phyloP scores from a whole-genome alignment of 1,140 invertebrate species.

The Eriocheir sinensis region DNA sequence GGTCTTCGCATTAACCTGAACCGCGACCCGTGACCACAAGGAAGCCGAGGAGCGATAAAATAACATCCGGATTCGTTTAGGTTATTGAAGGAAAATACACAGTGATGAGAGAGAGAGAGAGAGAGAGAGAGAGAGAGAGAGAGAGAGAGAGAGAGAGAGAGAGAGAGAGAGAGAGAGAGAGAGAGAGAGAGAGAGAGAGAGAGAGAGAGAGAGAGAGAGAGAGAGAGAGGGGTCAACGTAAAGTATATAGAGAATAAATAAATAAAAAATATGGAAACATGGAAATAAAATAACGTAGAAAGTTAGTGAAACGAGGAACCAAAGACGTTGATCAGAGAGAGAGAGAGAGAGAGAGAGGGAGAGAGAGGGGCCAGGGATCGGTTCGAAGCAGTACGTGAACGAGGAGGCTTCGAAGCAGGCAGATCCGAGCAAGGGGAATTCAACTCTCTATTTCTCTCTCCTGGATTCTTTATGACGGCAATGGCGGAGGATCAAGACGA shows the following conservation, averaged over 20 bases:
- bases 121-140: neutral
- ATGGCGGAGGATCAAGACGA: neutral
- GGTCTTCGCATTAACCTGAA: neutral
- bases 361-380: too few species aligned
- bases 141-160: neutral
- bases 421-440: neutral
- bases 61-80: neutral
- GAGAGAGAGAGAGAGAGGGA: neutral
- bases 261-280: too few species aligned
- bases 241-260: too few species aligned
- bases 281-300: neutral
- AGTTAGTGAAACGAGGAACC: neutral
- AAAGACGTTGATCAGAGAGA: neutral
- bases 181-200: neutral
- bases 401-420: slow-evolving; percentile 18
- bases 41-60: neutral
- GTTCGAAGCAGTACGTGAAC: too few species aligned
- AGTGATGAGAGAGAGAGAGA: too few species aligned
- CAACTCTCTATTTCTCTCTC: neutral
- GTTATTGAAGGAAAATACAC: neutral
- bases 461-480: neutral
- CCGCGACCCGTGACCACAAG: slow-evolving; percentile 5
- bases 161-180: neutral
- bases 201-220: neutral
- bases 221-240: neutral